These are phyloP conservation scores for Pristionchus japonicus DNA, from an alignment of 2,888 invertebrate genomes.

Conservation along the genomic window DNA sequence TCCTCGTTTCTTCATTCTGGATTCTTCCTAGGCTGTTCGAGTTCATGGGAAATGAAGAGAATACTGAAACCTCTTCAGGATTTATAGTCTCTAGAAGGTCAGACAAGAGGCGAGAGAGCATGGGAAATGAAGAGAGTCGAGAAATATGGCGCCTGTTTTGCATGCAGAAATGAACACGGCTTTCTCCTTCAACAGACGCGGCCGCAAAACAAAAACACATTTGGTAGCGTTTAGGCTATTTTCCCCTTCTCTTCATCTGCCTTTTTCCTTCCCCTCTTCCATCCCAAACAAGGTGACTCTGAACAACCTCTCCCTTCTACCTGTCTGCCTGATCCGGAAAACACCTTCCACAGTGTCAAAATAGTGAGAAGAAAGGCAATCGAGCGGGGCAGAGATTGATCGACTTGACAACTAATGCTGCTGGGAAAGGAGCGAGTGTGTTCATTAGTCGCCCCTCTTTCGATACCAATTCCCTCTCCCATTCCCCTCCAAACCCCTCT, in stretches of 20 bases:
- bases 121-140: neutral
- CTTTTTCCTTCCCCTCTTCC: neutral
- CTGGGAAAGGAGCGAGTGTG: neutral
- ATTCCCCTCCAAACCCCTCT: neutral
- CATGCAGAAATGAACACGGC: constrained; percentile 6
- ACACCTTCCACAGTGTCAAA: neutral
- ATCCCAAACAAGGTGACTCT: constrained; percentile 27
- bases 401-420: constrained; percentile 2
- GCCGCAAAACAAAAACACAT: constrained; percentile 35
- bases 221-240: constrained; percentile 37
- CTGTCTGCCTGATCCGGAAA: constrained; percentile 24
- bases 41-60: too few relatives aligned
- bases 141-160: constrained; percentile 1
- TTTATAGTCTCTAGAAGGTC: neutral
- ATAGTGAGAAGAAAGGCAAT: constrained; percentile 10
- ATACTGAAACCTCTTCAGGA: neutral
- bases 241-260: constrained; percentile 21
- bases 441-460: neutral
- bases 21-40: too few relatives aligned
- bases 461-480: constrained; percentile 24
- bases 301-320: constrained; percentile 6
- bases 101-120: neutral
- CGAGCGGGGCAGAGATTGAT: neutral
- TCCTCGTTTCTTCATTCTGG: too few relatives aligned
- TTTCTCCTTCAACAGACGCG: neutral